Base-by-base conservation (phyloP, 2,113 vertebrate genomes). In the Ifrita kowaldi region DNA sequence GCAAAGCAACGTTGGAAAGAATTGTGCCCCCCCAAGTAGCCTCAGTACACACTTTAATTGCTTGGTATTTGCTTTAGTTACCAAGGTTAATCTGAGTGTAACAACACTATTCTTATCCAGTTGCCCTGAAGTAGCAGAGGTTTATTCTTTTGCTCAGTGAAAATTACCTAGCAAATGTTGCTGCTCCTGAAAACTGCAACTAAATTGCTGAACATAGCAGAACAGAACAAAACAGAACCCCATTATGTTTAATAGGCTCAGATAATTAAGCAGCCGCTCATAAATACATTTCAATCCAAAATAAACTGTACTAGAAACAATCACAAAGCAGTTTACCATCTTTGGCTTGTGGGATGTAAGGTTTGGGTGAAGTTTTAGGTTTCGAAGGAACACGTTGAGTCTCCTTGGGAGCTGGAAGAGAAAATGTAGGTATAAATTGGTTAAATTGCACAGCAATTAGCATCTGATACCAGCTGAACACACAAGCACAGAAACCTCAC, bases 261-360 rank as follows among this genome's bases (percentile, higher is more conserved):
- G 39, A 28, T 47, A 93, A 55, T 15, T 42, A 41, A 77, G 49
- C 8, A 82, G 41, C 52, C 89, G 55, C 17, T 79, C 35, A 84
- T 26, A 85, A 83, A 71, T 12, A 56, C 1, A 2, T 77, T 85
- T 87, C n/a, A 84, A 68, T 49, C 37, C 67, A 92, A 63, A 41
- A 84, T 18, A 39, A 89, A 87, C 32, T 39, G 24, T 53, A 69
- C 52, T 63, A 90, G 42, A 92, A 96, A 71, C 16, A 95, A 93
- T 91, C 53, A 86, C 78, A 94, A 90, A 93, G 85, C 24, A 83
- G 92, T 98, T 98, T 98, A 98, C 98, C 98, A 70, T 62, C 87
- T 96, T 93, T 95, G n/a, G 41, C 89, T 42, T 97, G 96, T 88
- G 97, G 86, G 56, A 77, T 80, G 75, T 93, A 93, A 93, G 96